These are phyloP conservation scores for Etheostoma spectabile DNA, from an alignment of 2,113 vertebrate genomes.

Conservation along the genomic window DNA sequence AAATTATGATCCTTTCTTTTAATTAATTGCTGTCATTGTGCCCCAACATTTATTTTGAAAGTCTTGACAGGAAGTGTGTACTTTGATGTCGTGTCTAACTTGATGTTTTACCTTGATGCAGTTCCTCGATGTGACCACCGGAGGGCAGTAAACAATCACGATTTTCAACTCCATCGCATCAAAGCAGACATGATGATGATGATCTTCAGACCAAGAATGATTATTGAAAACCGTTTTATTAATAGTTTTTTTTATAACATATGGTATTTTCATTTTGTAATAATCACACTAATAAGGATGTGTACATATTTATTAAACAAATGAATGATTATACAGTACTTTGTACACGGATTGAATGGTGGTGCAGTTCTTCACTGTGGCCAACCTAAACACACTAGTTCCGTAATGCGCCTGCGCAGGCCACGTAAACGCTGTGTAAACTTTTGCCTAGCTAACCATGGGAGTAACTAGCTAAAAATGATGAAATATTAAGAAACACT, in stretches of 20 bases:
- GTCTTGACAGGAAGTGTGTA: neutral
- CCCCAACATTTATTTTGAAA: neutral
- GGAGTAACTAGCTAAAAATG: slow-evolving; percentile 3
- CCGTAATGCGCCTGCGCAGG: slow-evolving; percentile 18
- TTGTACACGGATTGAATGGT: too few relatives aligned
- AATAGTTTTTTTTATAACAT: too few relatives aligned
- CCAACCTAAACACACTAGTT: neutral
- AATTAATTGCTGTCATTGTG: neutral
- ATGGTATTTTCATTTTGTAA: neutral
- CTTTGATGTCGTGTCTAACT: neutral
- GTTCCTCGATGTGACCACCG: neutral
- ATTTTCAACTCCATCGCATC: too few relatives aligned
- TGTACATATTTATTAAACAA: too few relatives aligned
- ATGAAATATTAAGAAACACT: slow-evolving; percentile 36
- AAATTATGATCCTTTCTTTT: neutral
- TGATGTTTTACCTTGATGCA: neutral
- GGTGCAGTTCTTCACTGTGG: too few relatives aligned
- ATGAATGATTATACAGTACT: too few relatives aligned
- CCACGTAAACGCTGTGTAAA: too few relatives aligned
- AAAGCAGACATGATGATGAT: neutral
- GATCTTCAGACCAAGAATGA: neutral
- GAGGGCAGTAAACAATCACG: neutral
- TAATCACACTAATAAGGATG: neutral
- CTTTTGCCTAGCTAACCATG: neutral
- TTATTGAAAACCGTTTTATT: neutral